A percentile compares a stretch with the other conserved stretches of the same genome.
phyloP scores from a whole-genome alignment of 2,113 vertebrate species.

The Gallinago jamesoni region DNA sequence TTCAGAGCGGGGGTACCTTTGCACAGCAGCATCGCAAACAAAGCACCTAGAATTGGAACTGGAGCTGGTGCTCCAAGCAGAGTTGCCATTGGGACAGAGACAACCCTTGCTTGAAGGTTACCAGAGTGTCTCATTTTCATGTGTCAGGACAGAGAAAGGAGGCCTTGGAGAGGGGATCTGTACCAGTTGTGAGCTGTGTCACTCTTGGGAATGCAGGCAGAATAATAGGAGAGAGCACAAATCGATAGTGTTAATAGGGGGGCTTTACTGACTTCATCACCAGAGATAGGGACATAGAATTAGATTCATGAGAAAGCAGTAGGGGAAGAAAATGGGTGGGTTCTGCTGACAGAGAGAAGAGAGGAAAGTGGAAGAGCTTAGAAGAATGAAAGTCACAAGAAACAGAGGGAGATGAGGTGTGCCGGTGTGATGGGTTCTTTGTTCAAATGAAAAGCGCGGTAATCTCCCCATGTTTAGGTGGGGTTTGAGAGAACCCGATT shows the following conservation, averaged over 20 bases:
- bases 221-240: background rate
- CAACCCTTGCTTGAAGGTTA: background rate
- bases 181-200: background rate
- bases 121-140: background rate
- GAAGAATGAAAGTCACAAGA: background rate
- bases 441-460: background rate
- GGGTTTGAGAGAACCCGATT: constrained; percentile 55
- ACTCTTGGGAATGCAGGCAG: background rate
- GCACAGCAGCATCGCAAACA: background rate
- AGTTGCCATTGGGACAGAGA: background rate
- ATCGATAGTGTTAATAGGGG: background rate
- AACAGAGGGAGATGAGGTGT: background rate
- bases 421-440: background rate
- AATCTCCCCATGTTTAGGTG: constrained; percentile 17
- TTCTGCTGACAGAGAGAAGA: background rate
- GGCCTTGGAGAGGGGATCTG: background rate
- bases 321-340: background rate
- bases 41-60: background rate
- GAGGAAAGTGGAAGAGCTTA: background rate
- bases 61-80: background rate
- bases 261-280: background rate
- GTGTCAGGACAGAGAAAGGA: background rate
- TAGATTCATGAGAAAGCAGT: background rate
- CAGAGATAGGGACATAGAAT: background rate
- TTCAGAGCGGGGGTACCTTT: background rate